Base-by-base conservation (phyloP, 2,797 vertebrate genomes). In the Cirrhinus molitorella region DNA sequence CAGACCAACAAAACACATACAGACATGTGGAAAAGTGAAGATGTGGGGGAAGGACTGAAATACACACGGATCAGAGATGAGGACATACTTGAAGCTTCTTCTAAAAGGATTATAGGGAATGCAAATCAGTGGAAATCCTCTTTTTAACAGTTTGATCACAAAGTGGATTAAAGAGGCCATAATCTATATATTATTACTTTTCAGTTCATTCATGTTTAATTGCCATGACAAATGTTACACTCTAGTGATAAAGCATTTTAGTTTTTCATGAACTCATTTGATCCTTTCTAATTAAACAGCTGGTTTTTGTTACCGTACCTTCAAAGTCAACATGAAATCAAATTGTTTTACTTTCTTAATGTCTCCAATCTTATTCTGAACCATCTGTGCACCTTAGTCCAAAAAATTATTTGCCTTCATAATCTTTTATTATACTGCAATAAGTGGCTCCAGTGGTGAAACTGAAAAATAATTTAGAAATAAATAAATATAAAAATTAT, bases 11-110 rank as follows among this genome's bases (percentile, higher is more conserved):
- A 43, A 61, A 76, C 37, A 23, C 72, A 23, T 37, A 16, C 34
- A 75, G 73, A 75, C 73, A 43, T 40, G 73, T 57, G 73, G 53
- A 77, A 21, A 37, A 70, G 31, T 49, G 28, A 51, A 80, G 34
- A 70, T 1, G 23, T 34, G 23, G 34, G 55, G n/a, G 53, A 59
- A 45, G 23, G 73, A 80, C 49, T 23, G 45, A 17, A 25, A 16
- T 4, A 23, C 19, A 37, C 45, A 12, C 13, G 14, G 34, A 55
- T 37, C 21, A 17, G 55, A 34, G 13, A 65, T 28, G 23, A 49
- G 3, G n/a, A 16, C 53, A 76, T n/a, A 25, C 75, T 61, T 28
- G 10, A 47, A 49, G 9, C 43, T 45, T 34, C 83, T 59, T n/a
- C n/a, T n/a, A n/a, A 73, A 31, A 49, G n/a, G 9, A 57, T 71